phyloP scores from a whole-genome alignment of 2,888 invertebrate genomes.

The Ophion ellenae region DNA sequence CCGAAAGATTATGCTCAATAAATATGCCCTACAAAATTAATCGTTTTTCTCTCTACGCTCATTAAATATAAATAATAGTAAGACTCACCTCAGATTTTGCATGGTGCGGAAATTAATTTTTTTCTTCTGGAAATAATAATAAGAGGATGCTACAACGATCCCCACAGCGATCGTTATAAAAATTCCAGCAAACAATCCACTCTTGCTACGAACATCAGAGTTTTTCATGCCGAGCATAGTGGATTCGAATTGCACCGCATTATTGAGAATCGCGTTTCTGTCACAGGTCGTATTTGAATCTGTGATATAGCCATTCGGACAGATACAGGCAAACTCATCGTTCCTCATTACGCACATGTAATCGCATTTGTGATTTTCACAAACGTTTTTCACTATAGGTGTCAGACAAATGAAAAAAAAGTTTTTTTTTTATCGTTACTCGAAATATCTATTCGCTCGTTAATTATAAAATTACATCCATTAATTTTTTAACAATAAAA shows the following conservation, averaged over 20 bases:
- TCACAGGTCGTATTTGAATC: conserved; percentile 61
- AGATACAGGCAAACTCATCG: conserved; percentile 85
- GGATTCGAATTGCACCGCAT: conserved; percentile 40
- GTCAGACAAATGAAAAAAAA: conserved; percentile 4
- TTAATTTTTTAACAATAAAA: no score
- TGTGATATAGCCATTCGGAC: conserved; percentile 84
- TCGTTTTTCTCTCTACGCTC: not conserved
- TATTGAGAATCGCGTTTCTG: conserved; percentile 36
- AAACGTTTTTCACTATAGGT: conserved; percentile 83
- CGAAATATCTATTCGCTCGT: no score
- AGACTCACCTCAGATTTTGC: conserved; percentile 67
- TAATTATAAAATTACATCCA: no score
- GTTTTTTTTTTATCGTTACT: not conserved
- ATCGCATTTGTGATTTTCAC: conserved; percentile 85
- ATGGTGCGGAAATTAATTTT: conserved; percentile 65
- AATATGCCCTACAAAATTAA: not conserved
- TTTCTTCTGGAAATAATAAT: conserved; percentile 74
- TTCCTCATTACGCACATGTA: conserved; percentile 87
- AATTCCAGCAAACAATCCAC: conserved; percentile 68
- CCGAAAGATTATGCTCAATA: no score
- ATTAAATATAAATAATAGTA: not conserved
- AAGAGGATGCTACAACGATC: conserved; percentile 66
- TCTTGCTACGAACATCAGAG: conserved; percentile 25
- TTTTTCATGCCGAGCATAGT: conserved; percentile 47
- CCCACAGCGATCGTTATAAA: conserved; percentile 67